Evolutionary conservation across 2,888 invertebrate genomes (phyloP), one percentile per base, ranked within the genome.

Genomic region (Agonopterix heracliana): DNA sequence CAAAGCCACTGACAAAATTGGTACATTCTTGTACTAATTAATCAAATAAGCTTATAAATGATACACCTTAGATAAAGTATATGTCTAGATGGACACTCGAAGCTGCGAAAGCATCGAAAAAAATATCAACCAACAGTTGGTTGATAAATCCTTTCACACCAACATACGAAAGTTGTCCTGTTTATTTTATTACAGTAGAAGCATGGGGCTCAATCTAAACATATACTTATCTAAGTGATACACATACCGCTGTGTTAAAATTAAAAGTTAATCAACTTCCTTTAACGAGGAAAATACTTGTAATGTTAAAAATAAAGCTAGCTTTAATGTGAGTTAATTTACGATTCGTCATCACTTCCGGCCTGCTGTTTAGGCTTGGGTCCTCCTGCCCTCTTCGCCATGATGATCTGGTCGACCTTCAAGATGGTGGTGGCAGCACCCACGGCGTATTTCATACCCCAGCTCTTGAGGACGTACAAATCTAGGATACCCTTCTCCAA

Each of bases 371-470:
- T 91, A 1, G 95, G 91, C 79, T 98, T 98, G 0, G 98, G 98
- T 43, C 98, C 98, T 44, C 98, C 98, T 11, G 98, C 98, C 64
- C 95, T 91, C 87, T 98, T 98, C 0, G 98, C 97, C 98, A 98
- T 98, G 59, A 99, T 98, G 61, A 99, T 98, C 88, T 98, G 97
- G 85, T 98, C 98, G 26, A 99, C 96, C 77, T 95, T 94, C 34
- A 99, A 90, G 59, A 98, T 95, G 0, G 98, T 98, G 54, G 94
- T 92, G 0, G 98, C 97, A 1, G 98, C 97, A 54, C 95, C 93
- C 0, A 97, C 95, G 0, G 99, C 98, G 84, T 99, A 98, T 78
- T 98, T 98, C 48, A 99, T 85, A 2, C 94, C 98, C 98, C 98
- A 99, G 71, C 92, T 90, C 80, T 99, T 99, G 26, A 94, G 91